A percentile compares a stretch with the other conserved stretches of the same genome.
Conservation (phyloP, 1,140 invertebrate species). For the Bombyx mori region ASM3026992v2 NC_085132.1:4406001-4406500, state of each 20-base stretch:
- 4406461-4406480: too few species aligned
- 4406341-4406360: conserved; percentile 83
- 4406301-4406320: conserved; percentile 82
- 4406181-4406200: conserved; percentile 85
- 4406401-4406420: too few species aligned
- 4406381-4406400: neutral
- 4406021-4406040: too few species aligned
- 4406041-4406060: too few species aligned
- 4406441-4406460: too few species aligned
- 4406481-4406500: too few species aligned
- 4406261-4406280: conserved; percentile 82
- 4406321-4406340: conserved; percentile 80
- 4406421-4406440: too few species aligned
- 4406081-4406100: conserved; percentile 75
- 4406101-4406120: conserved; percentile 79
- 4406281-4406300: conserved; percentile 83
- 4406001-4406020: too few species aligned
- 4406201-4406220: conserved; percentile 80
- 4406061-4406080: too few species aligned
- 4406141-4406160: conserved; percentile 93
- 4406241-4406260: conserved; percentile 81
- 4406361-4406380: conserved; percentile 76
- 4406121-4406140: conserved; percentile 90
- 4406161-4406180: conserved; percentile 84
- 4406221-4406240: conserved; percentile 76